These are phyloP conservation scores for Amphiura filiformis DNA, from an alignment of 35 echinoderm and acorn worm species.

Conservation along the genomic window DNA sequence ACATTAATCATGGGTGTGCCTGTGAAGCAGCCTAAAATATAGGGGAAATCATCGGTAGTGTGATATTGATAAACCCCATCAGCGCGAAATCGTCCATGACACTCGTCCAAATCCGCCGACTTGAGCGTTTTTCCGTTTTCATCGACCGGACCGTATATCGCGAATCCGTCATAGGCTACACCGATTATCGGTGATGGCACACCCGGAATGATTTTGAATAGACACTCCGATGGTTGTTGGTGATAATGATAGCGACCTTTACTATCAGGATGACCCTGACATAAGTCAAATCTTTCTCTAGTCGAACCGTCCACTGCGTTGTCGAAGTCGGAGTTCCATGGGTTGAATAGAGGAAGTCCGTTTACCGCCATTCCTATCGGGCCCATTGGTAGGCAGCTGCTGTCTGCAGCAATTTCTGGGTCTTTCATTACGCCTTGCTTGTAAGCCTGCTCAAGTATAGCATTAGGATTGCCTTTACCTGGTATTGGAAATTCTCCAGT, in stretches of 20 bases:
- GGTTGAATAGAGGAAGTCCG: conserved; percentile 68
- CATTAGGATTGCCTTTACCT: conserved; percentile 43
- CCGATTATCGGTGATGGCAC: conserved; percentile 55
- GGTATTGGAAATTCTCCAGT: conserved; percentile 48
- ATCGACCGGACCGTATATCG: conserved; percentile 76
- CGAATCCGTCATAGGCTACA: conserved; percentile 69
- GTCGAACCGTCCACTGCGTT: conserved; percentile 46
- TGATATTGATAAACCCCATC: conserved; percentile 77
- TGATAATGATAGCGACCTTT: conserved; percentile 77
- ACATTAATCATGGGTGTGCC: conserved; percentile 17
- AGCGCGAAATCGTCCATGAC: conserved; percentile 50
- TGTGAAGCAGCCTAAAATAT: conserved; percentile 84
- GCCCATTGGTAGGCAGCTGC: conserved; percentile 51
- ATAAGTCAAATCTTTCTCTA: conserved; percentile 55
- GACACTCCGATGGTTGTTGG: conserved; percentile 56
- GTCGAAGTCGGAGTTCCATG: conserved; percentile 33
- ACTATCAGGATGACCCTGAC: conserved; percentile 70
- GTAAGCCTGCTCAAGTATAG: conserved; percentile 29
- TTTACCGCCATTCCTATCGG: conserved; percentile 65
- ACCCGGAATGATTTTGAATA: conserved; percentile 28
- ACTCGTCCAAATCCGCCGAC: conserved; percentile 59
- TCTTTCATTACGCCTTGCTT: conserved; percentile 16
- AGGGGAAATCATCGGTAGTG: conserved; percentile 79
- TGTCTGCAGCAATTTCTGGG: conserved; percentile 29
- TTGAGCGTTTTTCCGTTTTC: conserved; percentile 55